phyloP scores from a whole-genome alignment of 2,797 vertebrate species.

The Ataeniobius toweri region DNA sequence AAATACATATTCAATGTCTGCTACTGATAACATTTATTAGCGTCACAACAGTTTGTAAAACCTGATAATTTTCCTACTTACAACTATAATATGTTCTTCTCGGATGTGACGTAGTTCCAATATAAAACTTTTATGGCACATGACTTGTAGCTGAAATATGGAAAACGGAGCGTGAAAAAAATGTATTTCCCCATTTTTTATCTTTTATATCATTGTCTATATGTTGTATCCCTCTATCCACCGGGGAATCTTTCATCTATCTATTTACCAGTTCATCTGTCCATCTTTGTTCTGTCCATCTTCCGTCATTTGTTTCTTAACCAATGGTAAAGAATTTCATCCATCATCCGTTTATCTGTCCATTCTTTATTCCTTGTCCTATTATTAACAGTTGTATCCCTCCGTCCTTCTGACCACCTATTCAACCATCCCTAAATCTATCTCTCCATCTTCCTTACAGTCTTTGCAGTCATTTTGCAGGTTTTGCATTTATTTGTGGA shows the following conservation, averaged over 20 bases:
- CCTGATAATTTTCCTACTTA: not conserved
- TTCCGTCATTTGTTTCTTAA: not conserved
- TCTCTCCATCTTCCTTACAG: not conserved
- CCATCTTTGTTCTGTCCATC: not conserved
- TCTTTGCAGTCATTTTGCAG: not conserved
- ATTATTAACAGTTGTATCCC: not conserved
- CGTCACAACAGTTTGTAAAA: not conserved
- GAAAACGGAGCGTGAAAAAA: not conserved
- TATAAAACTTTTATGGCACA: not conserved
- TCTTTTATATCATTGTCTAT: not conserved
- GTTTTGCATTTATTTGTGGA: not conserved
- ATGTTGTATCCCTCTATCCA: not conserved
- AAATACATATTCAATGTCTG: not conserved
- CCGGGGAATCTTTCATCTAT: not conserved
- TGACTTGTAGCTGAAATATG: not conserved
- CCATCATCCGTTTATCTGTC: not conserved
- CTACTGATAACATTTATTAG: not conserved
- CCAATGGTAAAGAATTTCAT: not conserved
- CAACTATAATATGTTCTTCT: too few relatives aligned
- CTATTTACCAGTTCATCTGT: not conserved
- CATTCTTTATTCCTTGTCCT: not conserved
- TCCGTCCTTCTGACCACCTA: not conserved
- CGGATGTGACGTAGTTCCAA: too few relatives aligned
- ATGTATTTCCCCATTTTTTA: not conserved
- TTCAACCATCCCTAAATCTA: not conserved